These are phyloP conservation scores for Rhinoderma darwinii DNA, from an alignment of 2,113 vertebrate genomes.

Conservation along the genomic window DNA sequence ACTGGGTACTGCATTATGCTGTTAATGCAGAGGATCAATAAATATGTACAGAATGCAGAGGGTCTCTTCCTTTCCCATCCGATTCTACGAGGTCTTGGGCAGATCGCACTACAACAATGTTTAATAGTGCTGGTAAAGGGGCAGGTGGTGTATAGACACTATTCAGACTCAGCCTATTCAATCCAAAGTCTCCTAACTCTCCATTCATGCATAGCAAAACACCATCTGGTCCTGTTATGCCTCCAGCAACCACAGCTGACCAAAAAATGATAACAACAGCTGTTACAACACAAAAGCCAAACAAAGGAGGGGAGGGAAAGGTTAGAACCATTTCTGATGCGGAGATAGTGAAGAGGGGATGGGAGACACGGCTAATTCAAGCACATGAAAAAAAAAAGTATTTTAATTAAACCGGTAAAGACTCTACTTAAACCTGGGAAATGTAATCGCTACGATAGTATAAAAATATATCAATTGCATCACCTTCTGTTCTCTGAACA, in stretches of 20 bases:
- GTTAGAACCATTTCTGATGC: conserved; percentile 91
- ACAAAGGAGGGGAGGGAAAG: conserved; percentile 92
- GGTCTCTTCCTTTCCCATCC: conserved; percentile 76
- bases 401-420: conserved; percentile 72
- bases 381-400: conserved; percentile 64
- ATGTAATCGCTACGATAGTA: conserved; percentile 75
- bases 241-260: conserved; percentile 99
- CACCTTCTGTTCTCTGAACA: conserved; percentile 36
- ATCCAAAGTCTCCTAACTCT: conserved; percentile 93
- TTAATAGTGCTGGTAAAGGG: conserved; percentile 83
- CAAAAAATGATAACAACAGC: conserved; percentile 98
- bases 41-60: conserved; percentile 86
- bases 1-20: conserved; percentile 90
- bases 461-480: conserved; percentile 52
- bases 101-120: conserved; percentile 90
- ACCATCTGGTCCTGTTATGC: conserved; percentile 99
- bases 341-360: conserved; percentile 80
- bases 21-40: conserved; percentile 95
- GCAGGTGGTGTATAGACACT: conserved; percentile 99
- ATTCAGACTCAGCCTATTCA: conserved; percentile 99
- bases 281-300: conserved; percentile 99
- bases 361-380: conserved; percentile 81
- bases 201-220: conserved; percentile 99
- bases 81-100: conserved; percentile 80
- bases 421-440: conserved; percentile 80